These are phyloP conservation scores for Butastur rufipennis DNA, from an alignment of 2,113 vertebrate genomes.

Conservation along the genomic window DNA sequence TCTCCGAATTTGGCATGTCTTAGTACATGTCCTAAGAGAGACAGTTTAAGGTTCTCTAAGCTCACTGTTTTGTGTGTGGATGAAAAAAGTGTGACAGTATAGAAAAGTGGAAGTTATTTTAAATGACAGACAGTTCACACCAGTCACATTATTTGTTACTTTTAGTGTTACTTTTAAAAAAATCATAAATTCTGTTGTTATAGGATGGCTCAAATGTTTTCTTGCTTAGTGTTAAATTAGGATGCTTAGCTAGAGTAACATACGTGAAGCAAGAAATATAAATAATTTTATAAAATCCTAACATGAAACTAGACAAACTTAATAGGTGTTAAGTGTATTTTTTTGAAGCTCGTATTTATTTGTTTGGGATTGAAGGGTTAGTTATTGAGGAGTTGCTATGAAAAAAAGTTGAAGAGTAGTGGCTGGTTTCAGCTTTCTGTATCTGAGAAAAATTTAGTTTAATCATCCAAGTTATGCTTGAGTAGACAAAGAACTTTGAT, in stretches of 20 bases:
- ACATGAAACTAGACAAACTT: background rate
- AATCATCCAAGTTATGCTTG: background rate
- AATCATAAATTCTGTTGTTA: background rate
- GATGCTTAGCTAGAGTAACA: background rate
- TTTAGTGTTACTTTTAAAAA: background rate
- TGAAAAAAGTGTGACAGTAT: background rate
- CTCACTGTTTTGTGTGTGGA: background rate
- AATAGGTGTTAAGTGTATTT: background rate
- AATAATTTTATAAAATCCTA: background rate
- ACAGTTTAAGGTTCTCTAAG: background rate
- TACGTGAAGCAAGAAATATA: background rate
- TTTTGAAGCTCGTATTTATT: background rate
- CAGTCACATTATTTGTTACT: background rate
- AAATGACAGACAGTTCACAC: background rate
- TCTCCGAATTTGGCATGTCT: background rate
- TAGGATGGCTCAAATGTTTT: background rate
- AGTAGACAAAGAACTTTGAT: background rate
- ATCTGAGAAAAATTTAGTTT: background rate
- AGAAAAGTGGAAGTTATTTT: background rate
- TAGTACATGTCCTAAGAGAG: background rate
- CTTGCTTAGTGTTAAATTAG: background rate
- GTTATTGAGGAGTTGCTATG: background rate
- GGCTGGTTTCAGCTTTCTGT: background rate
- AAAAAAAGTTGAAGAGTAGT: background rate
- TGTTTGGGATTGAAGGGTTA: background rate